Conservation (phyloP, 2,797 vertebrate genomes). For the Sebastes matsubarae region DNA sequence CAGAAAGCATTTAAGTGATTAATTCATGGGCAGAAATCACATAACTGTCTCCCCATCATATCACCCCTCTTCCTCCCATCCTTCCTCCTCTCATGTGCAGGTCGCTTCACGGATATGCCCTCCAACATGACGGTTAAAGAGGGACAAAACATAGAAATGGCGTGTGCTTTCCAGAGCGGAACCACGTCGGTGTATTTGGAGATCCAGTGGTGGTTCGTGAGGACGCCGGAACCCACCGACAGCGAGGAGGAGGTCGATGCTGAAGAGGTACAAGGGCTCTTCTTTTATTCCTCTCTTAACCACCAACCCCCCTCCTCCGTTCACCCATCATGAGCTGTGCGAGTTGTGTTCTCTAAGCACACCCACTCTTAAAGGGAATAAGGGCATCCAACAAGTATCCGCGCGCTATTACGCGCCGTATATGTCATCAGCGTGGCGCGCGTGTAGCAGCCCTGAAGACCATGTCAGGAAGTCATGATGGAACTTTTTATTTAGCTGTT, state of each 20-base stretch:
- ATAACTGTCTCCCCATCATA: slow-evolving; percentile 2
- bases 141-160: slow-evolving; percentile 97
- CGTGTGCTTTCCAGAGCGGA: slow-evolving; percentile 94
- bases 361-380: slow-evolving; percentile 19
- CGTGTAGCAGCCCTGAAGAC: neutral
- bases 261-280: slow-evolving; percentile 83
- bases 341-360: slow-evolving; percentile 26
- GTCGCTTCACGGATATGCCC: slow-evolving; percentile 94
- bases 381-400: slow-evolving; percentile 22
- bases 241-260: slow-evolving; percentile 84
- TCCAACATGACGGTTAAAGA: slow-evolving; percentile 92
- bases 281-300: neutral
- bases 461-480: neutral
- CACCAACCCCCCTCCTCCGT: neutral
- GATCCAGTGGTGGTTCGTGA: slow-evolving; percentile 98
- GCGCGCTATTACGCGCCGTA: slow-evolving; percentile 38
- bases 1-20: neutral
- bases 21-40: slow-evolving; percentile 9
- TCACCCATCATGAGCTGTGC: neutral
- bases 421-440: neutral
- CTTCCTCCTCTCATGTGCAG: slow-evolving; percentile 77
- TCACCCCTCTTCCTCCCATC: neutral
- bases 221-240: slow-evolving; percentile 84
- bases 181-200: slow-evolving; percentile 92
- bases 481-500: neutral